Percentiles rank a stretch among this genome's conserved stretches.
These are phyloP conservation scores for Gortyna flavago DNA, from an alignment of 2,888 invertebrate genomes.

Conservation along the genomic window DNA sequence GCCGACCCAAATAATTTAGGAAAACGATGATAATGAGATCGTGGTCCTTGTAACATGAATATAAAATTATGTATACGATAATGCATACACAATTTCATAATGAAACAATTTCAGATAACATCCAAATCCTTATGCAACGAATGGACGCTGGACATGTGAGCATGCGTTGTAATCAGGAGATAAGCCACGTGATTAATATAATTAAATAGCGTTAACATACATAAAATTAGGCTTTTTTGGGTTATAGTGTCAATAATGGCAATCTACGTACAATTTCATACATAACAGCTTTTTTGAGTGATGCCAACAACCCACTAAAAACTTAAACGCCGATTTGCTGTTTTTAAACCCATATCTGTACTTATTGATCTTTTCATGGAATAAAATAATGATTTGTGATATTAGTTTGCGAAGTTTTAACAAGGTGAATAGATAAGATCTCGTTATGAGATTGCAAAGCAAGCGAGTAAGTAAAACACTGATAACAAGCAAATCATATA, in stretches of 20 bases:
- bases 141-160: constrained; percentile 17
- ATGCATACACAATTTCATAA: constrained; percentile 29
- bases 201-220: constrained; percentile 1
- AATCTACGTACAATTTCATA: background rate
- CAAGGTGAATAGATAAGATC: constrained; percentile 8
- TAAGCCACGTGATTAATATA: constrained; percentile 14
- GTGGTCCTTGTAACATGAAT: background rate
- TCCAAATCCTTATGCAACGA: constrained; percentile 19
- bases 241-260: no score
- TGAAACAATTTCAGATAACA: constrained; percentile 41
- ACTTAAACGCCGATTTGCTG: background rate
- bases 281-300: background rate
- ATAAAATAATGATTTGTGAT: background rate
- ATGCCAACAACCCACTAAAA: background rate
- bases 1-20: background rate
- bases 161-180: constrained; percentile 29
- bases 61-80: constrained; percentile 1
- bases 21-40: background rate
- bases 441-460: background rate
- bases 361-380: background rate
- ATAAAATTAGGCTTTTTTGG: background rate
- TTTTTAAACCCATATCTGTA: background rate
- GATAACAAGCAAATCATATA: constrained; percentile 35
- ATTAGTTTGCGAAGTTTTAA: constrained; percentile 8
- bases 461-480: constrained; percentile 6